Evolutionary conservation across 1,140 invertebrate species (phyloP), one percentile per base, ranked within the genome.

Genomic region (Hylaeus volcanicus): DNA sequence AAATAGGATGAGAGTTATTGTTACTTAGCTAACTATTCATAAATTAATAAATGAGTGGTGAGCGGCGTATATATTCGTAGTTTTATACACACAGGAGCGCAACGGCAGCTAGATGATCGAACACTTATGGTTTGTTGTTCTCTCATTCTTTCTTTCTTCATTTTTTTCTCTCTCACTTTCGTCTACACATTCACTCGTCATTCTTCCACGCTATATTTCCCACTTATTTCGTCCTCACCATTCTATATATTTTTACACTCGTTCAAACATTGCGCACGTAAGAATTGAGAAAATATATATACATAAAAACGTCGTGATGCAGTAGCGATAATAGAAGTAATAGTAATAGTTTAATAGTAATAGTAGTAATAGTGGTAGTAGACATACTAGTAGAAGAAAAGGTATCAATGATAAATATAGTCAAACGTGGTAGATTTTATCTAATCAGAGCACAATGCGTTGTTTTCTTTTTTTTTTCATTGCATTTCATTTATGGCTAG

Each of bases 91-190:
- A 88, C 82, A 90, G 85, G 86, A 90, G 88, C 89, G 83, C 88
- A 92, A 92, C 91, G 91, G 88, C 89, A 91, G 91, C 91, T 91
- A 91, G 80, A 92, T 88, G 88, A 92, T 92, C 90, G 92, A 92
- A 92, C 91, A 93, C 92, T 93, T 92, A 90, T 90, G 92, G 91
- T 91, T 92, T 90, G 84, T 86, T 86, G 76, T 86, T 83, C 79
- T 82, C 58, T 79, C 73, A 60, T 69, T 70, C 64, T 45, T 41
- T 72, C 58, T 41, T 65, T 55, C 65, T 70, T 45, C n/a, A 39
- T 69, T 14, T 45, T 26, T 45, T 14, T 43, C 69, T 55, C 8
- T 63, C 37, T 61, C 11, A 8, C 56, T 5, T 77, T 70, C n/a
- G 12, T 56, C 11, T 56, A 41, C 56, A n/a, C 51, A 68, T 72